Evolutionary conservation across 2,888 invertebrate species (phyloP).

Genomic region (Cryptocephalus moraei): DNA sequence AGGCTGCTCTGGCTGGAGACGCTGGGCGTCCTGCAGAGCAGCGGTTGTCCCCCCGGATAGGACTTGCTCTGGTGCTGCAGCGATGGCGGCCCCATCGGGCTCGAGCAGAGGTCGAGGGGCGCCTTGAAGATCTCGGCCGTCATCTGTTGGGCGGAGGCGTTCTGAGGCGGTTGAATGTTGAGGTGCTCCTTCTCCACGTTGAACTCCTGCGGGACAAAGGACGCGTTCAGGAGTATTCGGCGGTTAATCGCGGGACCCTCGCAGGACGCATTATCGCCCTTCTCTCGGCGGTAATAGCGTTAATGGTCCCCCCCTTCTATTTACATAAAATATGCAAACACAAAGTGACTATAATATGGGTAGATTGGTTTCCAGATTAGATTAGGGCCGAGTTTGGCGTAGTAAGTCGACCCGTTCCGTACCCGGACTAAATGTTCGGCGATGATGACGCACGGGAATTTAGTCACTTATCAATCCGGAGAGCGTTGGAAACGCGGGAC

Average conservation of each 20-base stretch:
- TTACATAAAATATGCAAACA: not conserved
- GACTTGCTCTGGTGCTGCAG: conserved; percentile 61
- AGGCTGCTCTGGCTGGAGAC: conserved; percentile 76
- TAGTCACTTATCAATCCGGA: no score
- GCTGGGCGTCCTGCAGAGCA: conserved; percentile 67
- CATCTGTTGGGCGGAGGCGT: conserved; percentile 35
- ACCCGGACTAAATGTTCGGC: no score
- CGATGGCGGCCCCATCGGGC: conserved; percentile 35
- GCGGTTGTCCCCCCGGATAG: conserved; percentile 40
- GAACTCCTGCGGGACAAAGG: conserved; percentile 45
- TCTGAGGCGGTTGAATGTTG: conserved; percentile 48
- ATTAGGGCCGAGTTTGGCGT: not conserved
- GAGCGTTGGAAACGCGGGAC: no score
- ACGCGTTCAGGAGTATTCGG: not conserved
- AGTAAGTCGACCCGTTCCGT: no score
- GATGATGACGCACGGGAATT: no score
- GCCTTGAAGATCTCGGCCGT: conserved; percentile 37
- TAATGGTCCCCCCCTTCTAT: no score
- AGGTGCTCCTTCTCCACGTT: conserved; percentile 55
- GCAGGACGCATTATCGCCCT: no score
- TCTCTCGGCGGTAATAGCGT: no score
- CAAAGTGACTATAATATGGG: not conserved
- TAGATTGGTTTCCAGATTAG: conserved; percentile 1
- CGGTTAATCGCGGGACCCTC: no score
- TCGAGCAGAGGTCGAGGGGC: conserved; percentile 47